A percentile compares a stretch with the other conserved stretches of the same genome.
Evolutionary conservation across 2,888 invertebrate species (phyloP).

Genomic region (Lasioglossum marginatum): DNA sequence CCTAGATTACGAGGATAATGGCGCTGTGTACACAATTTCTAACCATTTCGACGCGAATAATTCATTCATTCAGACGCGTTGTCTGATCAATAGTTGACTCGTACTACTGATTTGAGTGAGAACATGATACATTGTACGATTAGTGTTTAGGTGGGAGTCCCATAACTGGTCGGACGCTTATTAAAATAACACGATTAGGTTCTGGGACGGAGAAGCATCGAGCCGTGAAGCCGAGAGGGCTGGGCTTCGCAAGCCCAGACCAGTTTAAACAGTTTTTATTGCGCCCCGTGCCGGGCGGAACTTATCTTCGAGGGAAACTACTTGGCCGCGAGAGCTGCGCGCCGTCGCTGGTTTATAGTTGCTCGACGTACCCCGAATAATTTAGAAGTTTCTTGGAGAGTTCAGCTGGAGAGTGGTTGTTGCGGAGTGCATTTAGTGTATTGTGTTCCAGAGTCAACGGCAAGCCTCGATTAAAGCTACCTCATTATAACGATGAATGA

Average conservation of each 20-base stretch:
- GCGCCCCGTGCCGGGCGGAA: background rate
- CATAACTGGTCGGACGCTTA: background rate
- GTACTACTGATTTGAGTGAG: background rate
- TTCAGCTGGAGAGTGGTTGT: background rate
- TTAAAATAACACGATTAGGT: background rate
- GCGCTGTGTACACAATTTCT: too few relatives aligned
- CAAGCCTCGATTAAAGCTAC: conserved; percentile 9
- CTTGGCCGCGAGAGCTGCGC: background rate
- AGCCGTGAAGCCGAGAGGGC: background rate
- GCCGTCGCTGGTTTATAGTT: conserved; percentile 12
- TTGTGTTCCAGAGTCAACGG: background rate
- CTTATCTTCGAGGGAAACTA: conserved; percentile 12
- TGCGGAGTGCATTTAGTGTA: conserved; percentile 12
- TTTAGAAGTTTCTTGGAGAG: conserved; percentile 10
- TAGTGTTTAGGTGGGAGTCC: background rate
- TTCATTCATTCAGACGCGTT: too few relatives aligned
- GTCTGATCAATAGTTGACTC: background rate
- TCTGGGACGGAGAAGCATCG: background rate
- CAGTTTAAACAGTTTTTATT: conserved; percentile 18
- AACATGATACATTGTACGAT: background rate
- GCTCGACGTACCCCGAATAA: conserved; percentile 14
- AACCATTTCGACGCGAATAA: too few relatives aligned
- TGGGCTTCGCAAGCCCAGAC: background rate
- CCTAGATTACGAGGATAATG: too few relatives aligned
- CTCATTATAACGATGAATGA: conserved; percentile 4